Evolutionary conservation across 2,888 invertebrate genomes (phyloP), one percentile per base, ranked within the genome.

Genomic region (Dryomyza anilis): DNA sequence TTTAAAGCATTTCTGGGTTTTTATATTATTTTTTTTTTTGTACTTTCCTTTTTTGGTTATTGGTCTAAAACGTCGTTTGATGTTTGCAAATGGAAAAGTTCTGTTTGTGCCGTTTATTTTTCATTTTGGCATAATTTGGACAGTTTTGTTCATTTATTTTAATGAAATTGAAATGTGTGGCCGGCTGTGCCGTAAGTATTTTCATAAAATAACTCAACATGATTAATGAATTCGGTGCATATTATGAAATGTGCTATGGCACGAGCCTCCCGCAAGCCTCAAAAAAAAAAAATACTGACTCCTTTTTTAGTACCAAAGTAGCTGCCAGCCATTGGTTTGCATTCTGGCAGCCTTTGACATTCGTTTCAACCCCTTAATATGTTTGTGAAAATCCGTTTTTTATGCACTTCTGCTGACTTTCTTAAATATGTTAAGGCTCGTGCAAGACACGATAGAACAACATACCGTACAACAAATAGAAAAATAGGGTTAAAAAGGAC

Each of bases 401-500:
- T 58, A 45, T 63, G 36, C 48, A 48, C 46, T 50, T n/a, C n/a
- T n/a, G n/a, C n/a, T n/a, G n/a, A n/a, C n/a, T n/a, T n/a, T n/a
- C n/a, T n/a, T n/a, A n/a, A n/a, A n/a, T n/a, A n/a, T n/a, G n/a
- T n/a, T n/a, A n/a, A n/a, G n/a, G n/a, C n/a, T n/a, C n/a, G n/a
- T n/a, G n/a, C n/a, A n/a, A n/a, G n/a, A n/a, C n/a, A n/a, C n/a
- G n/a, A n/a, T n/a, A n/a, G n/a, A n/a, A n/a, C n/a, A n/a, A n/a
- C n/a, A n/a, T n/a, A n/a, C n/a, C n/a, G n/a, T n/a, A n/a, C n/a
- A n/a, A n/a, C n/a, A n/a, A n/a, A n/a, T n/a, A n/a, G n/a, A n/a
- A n/a, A n/a, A 58, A 73, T 78, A 74, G 75, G 78, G 79, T 74
- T 77, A 70, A 58, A n/a, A 63, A 73, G 68, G 69, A 73, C 73